Conservation (phyloP, 2,888 invertebrate genomes). For the Pachymerium ferrugineum region DNA sequence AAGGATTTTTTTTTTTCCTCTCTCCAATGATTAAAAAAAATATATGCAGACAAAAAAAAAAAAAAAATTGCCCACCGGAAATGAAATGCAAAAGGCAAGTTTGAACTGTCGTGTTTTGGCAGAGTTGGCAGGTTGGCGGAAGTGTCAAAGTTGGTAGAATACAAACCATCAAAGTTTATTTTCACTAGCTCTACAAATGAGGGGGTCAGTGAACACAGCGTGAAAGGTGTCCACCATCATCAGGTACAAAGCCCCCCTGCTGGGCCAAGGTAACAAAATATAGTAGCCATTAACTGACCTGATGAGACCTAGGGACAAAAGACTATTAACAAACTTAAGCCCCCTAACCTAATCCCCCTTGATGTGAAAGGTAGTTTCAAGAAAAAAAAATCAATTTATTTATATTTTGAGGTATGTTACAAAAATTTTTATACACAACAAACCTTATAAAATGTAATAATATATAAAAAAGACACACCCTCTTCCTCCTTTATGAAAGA, state of each 20-base stretch:
- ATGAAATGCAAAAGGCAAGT: too few species aligned
- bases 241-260: not conserved
- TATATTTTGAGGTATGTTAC: too few species aligned
- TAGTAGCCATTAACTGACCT: constrained; percentile 8
- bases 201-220: not conserved
- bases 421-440: too few species aligned
- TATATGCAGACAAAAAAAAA: not conserved
- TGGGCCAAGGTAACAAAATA: not conserved
- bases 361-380: too few species aligned
- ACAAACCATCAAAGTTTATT: constrained; percentile 13
- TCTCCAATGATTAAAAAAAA: too few species aligned
- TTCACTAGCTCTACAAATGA: not conserved
- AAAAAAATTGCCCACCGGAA: not conserved
- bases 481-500: not conserved
- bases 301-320: not conserved
- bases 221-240: constrained; percentile 3
- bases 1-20: not conserved
- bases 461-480: not conserved
- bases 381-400: too few species aligned
- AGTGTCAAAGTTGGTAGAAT: not conserved
- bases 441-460: not conserved
- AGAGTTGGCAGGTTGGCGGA: not conserved
- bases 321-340: too few species aligned
- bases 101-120: not conserved
- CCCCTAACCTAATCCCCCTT: too few species aligned